A percentile compares a stretch with the other conserved stretches of the same genome.
Conservation (phyloP, 2,113 vertebrate species). For the Hydrolagus affinis region DNA sequence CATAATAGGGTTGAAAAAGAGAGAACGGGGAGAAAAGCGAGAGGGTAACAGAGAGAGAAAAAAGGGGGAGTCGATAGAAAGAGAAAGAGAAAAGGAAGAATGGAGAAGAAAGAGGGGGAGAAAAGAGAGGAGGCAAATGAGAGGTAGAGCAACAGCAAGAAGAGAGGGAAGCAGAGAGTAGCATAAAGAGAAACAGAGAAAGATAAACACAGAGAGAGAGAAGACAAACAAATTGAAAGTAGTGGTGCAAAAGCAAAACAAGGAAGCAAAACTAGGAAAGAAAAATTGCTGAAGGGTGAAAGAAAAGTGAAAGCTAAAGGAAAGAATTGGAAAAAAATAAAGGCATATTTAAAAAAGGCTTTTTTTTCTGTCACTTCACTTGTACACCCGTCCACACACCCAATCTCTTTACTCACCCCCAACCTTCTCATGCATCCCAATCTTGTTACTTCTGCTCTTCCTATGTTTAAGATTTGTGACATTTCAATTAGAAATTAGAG, state of each 20-base stretch:
- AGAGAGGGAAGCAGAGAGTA: neutral
- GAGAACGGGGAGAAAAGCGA: neutral
- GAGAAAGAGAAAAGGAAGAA: neutral
- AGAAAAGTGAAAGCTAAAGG: too few relatives aligned
- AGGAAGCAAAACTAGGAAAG: too few relatives aligned
- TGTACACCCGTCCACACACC: neutral
- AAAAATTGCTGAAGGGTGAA: too few relatives aligned
- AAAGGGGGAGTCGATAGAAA: too few relatives aligned
- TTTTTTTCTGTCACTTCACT: neutral
- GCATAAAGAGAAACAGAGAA: neutral
- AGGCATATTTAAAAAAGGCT: too few relatives aligned
- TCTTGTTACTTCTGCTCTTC: conserved; percentile 20
- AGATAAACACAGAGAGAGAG: neutral
- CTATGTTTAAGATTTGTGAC: conserved; percentile 27
- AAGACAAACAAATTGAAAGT: neutral
- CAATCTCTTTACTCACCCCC: neutral
- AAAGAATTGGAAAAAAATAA: too few relatives aligned
- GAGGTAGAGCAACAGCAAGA: neutral
- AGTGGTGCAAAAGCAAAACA: neutral
- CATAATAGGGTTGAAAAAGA: too few relatives aligned
- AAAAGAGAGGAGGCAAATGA: neutral
- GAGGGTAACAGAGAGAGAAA: neutral
- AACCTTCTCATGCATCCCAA: neutral
- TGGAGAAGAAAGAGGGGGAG: neutral
- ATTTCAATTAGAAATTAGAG: conserved; percentile 28